A percentile compares a stretch with the other conserved stretches of the same genome.
Conservation (phyloP, 2,888 invertebrate species). For the Oxycera nigricornis region DNA sequence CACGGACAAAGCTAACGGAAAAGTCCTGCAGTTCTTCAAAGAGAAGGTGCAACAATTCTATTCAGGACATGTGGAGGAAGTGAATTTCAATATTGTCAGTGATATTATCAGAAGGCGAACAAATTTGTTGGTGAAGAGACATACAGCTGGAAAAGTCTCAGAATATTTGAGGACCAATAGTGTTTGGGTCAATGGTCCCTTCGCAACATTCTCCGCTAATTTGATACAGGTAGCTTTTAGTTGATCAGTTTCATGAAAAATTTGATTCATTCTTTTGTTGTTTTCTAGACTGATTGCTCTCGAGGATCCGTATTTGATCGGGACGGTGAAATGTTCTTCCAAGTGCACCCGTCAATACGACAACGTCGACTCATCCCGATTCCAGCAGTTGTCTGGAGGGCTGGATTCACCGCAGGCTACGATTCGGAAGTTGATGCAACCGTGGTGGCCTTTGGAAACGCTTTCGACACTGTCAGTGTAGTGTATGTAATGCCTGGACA, state of each 20-base stretch:
- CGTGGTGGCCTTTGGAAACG: conserved; percentile 76
- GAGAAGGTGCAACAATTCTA: conserved; percentile 88
- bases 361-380: conserved; percentile 83
- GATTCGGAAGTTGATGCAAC: conserved; percentile 86
- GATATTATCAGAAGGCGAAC: conserved; percentile 83
- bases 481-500: conserved; percentile 86
- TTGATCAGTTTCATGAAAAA: conserved; percentile 18
- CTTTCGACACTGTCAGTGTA: conserved; percentile 76
- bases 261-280: conserved; percentile 39
- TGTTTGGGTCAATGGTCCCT: conserved; percentile 75
- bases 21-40: conserved; percentile 84
- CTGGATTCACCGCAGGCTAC: conserved; percentile 82
- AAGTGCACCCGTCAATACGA: conserved; percentile 79
- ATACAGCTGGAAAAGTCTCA: conserved; percentile 77
- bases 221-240: conserved; percentile 71
- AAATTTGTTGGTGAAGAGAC: conserved; percentile 79
- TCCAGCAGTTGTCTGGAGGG: conserved; percentile 80
- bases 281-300: conserved; percentile 80
- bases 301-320: conserved; percentile 76
- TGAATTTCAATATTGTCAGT: conserved; percentile 81
- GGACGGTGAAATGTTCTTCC: conserved; percentile 87
- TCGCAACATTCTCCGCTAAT: conserved; percentile 82
- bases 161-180: conserved; percentile 79
- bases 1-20: conserved; percentile 81
- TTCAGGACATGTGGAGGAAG: conserved; percentile 84